Evolutionary conservation across 2,888 invertebrate genomes (phyloP), one percentile per base, ranked within the genome.

Genomic region (Polyommatus iphigenia): DNA sequence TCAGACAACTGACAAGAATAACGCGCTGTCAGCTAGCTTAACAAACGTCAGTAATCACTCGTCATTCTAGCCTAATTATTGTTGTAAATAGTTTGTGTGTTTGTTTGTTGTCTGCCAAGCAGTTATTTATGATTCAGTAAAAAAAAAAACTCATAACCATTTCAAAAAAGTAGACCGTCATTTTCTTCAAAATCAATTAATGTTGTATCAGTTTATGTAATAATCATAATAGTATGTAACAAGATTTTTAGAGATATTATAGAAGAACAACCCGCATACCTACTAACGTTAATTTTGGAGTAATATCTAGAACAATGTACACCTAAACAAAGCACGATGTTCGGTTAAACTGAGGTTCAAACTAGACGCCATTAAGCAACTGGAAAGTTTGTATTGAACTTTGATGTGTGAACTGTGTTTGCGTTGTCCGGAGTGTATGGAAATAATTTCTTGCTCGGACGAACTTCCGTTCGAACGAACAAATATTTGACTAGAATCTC

Each of bases 361-460:
- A 77, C 88, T 88, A 89, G 91, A 89, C 89, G 89, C 91, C 91
- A 91, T 92, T 91, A 92, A 90, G 89, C 87, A 91, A 92, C 90
- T 91, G 91, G 86, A 87, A 85, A 87, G 90, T 90, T 90, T 89
- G 88, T 90, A 88, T 91, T 90, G 87, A 88, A 90, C 89, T 91
- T 92, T 89, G 90, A 91, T 89, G 90, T 90, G 89, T 88, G 90
- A 89, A 87, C 86, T 85, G 84, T 90, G 92, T 92, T 91, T 91
- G 88, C 88, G 84, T 85, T 86, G 89, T 87, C 88, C 88, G 89
- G 88, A 85, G 85, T 85, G 86, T 89, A 90, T 92, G 91, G 91
- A 91, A 92, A 92, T 92, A 84, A 92, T 93, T 93, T 92, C 91
- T 91, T 91, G 89, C 89, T 89, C 84, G 88, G 85, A 79, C 85